Evolutionary conservation across 2,888 invertebrate species (phyloP).

Genomic region (Andrena trimmerana): DNA sequence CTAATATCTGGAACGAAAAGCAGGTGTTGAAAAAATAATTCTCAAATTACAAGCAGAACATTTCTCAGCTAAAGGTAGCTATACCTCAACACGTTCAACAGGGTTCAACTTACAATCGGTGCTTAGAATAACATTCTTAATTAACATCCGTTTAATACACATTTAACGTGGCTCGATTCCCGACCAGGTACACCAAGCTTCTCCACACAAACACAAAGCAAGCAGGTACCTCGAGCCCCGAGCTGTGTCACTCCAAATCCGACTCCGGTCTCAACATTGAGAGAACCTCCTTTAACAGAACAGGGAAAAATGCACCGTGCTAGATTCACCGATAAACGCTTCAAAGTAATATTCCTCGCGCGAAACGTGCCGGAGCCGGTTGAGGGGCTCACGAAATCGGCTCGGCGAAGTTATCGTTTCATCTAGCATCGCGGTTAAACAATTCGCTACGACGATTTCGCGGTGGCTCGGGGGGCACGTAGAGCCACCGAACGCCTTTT

Average conservation of each 20-base stretch:
- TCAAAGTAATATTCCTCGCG: conserved; percentile 46
- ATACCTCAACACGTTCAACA: neutral
- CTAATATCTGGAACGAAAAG: neutral
- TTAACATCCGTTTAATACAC: neutral
- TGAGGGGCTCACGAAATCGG: conserved; percentile 32
- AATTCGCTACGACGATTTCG: conserved; percentile 61
- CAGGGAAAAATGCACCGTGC: conserved; percentile 28
- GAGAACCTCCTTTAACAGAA: conserved; percentile 9
- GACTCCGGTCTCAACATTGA: conserved; percentile 2
- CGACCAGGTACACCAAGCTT: neutral
- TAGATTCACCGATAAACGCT: conserved; percentile 44
- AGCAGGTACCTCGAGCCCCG: conserved; percentile 2
- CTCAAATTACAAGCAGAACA: neutral
- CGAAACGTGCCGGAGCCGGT: neutral
- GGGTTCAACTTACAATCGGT: neutral
- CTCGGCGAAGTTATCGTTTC: conserved; percentile 36
- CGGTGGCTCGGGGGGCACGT: conserved; percentile 16
- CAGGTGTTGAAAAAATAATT: neutral
- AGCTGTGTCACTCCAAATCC: conserved; percentile 22
- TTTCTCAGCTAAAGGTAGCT: neutral
- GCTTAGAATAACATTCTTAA: neutral
- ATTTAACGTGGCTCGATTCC: neutral
- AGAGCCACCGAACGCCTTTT: conserved; percentile 71
- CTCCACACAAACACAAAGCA: neutral
- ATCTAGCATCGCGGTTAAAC: conserved; percentile 60